Evolutionary conservation across 2,797 vertebrate species (phyloP).

Genomic region (Apogon hyalosoma): DNA sequence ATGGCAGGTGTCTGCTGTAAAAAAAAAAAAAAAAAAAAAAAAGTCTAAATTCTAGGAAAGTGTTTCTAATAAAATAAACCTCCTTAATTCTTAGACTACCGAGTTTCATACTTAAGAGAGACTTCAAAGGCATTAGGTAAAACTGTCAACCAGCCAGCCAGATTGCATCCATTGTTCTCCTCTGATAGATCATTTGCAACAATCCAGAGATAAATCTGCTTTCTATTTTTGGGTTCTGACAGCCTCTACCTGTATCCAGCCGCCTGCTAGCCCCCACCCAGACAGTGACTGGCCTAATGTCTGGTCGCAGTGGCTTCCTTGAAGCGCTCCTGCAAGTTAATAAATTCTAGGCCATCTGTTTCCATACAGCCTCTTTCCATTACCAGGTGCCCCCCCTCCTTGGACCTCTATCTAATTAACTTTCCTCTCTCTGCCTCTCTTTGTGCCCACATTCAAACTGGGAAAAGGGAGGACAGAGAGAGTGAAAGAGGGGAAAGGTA

Average conservation of each 20-base stretch:
- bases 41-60: slow-evolving; percentile 7
- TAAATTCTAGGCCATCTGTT: slow-evolving; percentile 87
- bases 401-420: slow-evolving; percentile 84
- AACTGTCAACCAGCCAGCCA: slow-evolving; percentile 55
- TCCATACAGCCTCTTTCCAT: slow-evolving; percentile 80
- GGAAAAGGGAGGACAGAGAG: slow-evolving; percentile 50
- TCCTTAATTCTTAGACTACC: slow-evolving; percentile 17
- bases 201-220: slow-evolving; percentile 77
- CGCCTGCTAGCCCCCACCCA: slow-evolving; percentile 69
- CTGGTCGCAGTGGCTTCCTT: slow-evolving; percentile 82
- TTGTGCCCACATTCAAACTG: slow-evolving; percentile 73
- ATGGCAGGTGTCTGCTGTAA: no score
- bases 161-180: slow-evolving; percentile 69
- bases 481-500: slow-evolving; percentile 61
- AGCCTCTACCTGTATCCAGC: slow-evolving; percentile 78
- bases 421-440: slow-evolving; percentile 77
- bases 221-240: slow-evolving; percentile 80
- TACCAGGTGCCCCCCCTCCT: slow-evolving; percentile 69
- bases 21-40: no score
- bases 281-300: slow-evolving; percentile 82
- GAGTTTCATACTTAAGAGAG: slow-evolving; percentile 22
- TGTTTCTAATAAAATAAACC: slow-evolving; percentile 12
- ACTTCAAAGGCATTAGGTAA: slow-evolving; percentile 55
- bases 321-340: slow-evolving; percentile 85
- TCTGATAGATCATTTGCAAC: slow-evolving; percentile 80